A percentile compares a stretch with the other conserved stretches of the same genome.
Evolutionary conservation across 2,113 vertebrate genomes (phyloP).

Genomic region (Stictonetta naevosa): DNA sequence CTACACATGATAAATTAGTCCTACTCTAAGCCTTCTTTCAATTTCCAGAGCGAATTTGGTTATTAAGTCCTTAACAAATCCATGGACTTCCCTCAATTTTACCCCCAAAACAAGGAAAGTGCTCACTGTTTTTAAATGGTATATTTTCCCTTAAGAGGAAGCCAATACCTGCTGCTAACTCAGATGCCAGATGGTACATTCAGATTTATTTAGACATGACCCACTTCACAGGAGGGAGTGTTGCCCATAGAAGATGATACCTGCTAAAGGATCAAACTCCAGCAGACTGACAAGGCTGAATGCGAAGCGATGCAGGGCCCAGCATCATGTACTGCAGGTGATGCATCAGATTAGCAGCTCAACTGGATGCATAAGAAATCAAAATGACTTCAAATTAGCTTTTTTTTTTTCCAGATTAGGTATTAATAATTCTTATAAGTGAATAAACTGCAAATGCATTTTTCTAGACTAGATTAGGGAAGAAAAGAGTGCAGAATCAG

Average conservation of each 20-base stretch:
- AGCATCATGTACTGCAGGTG: background rate
- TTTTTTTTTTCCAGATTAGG: background rate
- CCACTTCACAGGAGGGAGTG: background rate
- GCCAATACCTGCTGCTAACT: background rate
- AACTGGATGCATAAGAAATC: background rate
- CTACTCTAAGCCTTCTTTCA: background rate
- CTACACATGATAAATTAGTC: background rate
- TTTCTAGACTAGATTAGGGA: background rate
- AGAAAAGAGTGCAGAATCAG: background rate
- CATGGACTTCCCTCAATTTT: background rate
- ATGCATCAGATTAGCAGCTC: background rate
- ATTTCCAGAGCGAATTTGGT: background rate
- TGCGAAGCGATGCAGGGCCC: background rate
- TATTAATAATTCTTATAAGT: background rate
- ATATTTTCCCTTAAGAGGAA: background rate
- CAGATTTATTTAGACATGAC: slow-evolving; percentile 39
- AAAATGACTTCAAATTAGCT: background rate
- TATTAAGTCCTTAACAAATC: background rate
- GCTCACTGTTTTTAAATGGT: background rate
- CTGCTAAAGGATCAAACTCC: background rate
- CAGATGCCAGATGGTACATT: background rate
- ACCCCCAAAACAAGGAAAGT: background rate
- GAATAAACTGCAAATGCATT: background rate
- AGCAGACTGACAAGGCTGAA: background rate
- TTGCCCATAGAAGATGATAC: background rate